Evolutionary conservation across 2,797 vertebrate species (phyloP).

Genomic region (Anabas testudineus): DNA sequence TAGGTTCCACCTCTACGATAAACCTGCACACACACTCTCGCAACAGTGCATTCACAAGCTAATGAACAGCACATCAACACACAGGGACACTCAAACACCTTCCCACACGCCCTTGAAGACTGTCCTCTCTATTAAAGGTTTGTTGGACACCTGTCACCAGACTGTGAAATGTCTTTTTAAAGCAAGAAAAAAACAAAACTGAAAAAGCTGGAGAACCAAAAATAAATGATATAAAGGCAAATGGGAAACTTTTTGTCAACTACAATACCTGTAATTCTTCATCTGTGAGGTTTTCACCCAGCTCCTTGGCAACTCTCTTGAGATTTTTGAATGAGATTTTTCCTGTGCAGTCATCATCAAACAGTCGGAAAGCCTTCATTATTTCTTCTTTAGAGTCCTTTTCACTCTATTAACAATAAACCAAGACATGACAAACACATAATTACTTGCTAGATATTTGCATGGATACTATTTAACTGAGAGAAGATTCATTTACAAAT

Average conservation of each 20-base stretch:
- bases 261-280: conserved; percentile 91
- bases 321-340: conserved; percentile 96
- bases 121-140: no score
- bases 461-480: background rate
- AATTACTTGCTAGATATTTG: no score
- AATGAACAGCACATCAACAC: background rate
- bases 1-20: no score
- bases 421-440: background rate
- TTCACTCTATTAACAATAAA: conserved; percentile 82
- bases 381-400: conserved; percentile 97
- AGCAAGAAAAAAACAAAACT: no score
- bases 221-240: no score
- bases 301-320: conserved; percentile 93
- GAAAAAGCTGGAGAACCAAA: no score
- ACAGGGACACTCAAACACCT: no score
- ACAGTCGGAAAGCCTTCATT: conserved; percentile 93
- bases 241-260: no score
- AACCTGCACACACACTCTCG: no score
- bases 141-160: no score
- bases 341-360: conserved; percentile 94
- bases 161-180: no score
- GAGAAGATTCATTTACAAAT: background rate
- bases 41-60: no score
- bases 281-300: conserved; percentile 95
- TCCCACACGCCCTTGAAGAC: background rate